Percentiles rank a stretch among this genome's conserved stretches.
Conservation (phyloP, 2,888 invertebrate species). For the Parasteatoda lunata region DNA sequence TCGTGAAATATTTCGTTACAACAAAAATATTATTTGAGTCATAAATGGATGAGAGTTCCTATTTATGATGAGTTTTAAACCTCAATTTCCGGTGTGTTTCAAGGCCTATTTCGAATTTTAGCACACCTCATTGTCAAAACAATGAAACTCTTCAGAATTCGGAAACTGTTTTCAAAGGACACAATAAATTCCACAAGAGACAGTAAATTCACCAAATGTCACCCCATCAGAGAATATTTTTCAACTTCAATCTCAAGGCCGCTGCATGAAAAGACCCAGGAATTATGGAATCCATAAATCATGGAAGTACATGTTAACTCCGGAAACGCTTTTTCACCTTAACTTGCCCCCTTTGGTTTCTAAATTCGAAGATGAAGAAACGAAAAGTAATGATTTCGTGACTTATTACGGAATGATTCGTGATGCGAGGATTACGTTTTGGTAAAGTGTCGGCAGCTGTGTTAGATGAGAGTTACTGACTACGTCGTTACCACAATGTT, state of each 20-base stretch:
- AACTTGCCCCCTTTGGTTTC: background rate
- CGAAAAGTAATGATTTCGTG: slow-evolving; percentile 43
- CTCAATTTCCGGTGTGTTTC: too few species aligned
- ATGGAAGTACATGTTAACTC: background rate
- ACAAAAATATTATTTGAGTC: too few species aligned
- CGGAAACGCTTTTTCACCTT: background rate
- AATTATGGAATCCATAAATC: background rate
- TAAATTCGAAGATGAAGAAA: slow-evolving; percentile 10
- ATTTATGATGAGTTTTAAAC: too few species aligned
- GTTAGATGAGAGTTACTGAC: background rate
- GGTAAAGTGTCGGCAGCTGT: slow-evolving; percentile 57
- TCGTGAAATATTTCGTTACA: too few species aligned
- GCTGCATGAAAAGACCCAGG: background rate
- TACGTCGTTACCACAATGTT: slow-evolving; percentile 11
- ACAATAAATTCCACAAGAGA: too few species aligned
- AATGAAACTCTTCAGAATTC: too few species aligned
- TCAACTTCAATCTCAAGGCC: background rate
- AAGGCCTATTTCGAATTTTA: too few species aligned
- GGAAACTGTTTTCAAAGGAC: too few species aligned
- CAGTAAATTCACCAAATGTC: too few species aligned
- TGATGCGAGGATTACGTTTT: slow-evolving; percentile 29
- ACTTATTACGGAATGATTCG: slow-evolving; percentile 19
- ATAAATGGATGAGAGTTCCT: too few species aligned
- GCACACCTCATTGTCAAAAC: too few species aligned
- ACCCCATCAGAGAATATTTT: too few species aligned